Conservation (phyloP, 2,797 vertebrate species). For the Platyrinchus mystaceus region DNA sequence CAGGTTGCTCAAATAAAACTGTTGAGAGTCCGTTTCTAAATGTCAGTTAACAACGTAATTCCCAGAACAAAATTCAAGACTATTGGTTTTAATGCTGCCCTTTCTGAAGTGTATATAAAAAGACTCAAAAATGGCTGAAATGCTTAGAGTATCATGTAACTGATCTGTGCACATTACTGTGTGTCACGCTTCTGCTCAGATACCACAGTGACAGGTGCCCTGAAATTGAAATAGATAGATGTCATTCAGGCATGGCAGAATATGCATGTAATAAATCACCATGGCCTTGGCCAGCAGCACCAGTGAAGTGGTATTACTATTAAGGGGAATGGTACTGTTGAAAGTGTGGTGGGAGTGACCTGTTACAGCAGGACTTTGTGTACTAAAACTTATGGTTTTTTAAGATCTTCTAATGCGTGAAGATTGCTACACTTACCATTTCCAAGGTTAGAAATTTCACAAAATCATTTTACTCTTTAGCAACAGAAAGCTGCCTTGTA, state of each 20-base stretch:
- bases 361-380: background rate
- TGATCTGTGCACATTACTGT: background rate
- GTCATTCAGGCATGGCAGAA: background rate
- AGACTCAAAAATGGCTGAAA: background rate
- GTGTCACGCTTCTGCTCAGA: background rate
- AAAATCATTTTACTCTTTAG: background rate
- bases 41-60: background rate
- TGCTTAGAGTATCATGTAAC: background rate
- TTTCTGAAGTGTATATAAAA: background rate
- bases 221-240: background rate
- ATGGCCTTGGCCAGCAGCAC: background rate
- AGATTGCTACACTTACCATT: background rate
- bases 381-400: accelerated
- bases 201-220: background rate
- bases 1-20: background rate
- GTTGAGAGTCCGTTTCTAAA: background rate
- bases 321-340: background rate
- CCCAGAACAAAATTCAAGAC: background rate
- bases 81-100: background rate
- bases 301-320: background rate
- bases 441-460: background rate
- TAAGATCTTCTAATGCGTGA: background rate
- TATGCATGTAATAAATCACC: accelerated
- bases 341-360: background rate
- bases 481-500: background rate